Conservation (phyloP, 2,113 vertebrate species). For the Phalacrocorax pelagicus region DNA sequence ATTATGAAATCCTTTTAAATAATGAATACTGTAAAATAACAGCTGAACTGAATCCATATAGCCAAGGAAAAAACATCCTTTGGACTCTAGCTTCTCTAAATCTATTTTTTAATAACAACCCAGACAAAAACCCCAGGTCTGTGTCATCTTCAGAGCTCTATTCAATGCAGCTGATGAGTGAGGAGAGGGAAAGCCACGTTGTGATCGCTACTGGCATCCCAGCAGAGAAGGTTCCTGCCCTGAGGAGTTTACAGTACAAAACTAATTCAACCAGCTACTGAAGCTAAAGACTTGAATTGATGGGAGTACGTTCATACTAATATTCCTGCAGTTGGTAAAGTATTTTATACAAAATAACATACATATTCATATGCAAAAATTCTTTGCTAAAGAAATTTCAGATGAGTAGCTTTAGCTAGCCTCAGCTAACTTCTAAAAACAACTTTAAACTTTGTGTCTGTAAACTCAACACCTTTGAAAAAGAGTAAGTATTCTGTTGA, state of each 20-base stretch:
- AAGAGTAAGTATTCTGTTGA: background rate
- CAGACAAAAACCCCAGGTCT: background rate
- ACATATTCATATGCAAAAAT: constrained; percentile 1
- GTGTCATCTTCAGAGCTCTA: background rate
- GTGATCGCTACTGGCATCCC: background rate
- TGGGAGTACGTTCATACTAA: background rate
- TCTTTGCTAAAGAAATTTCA: background rate
- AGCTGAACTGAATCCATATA: background rate
- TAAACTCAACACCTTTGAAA: background rate
- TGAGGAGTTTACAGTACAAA: background rate
- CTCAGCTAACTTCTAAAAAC: background rate
- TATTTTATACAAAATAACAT: background rate
- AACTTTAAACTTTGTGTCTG: background rate
- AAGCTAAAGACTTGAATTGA: background rate
- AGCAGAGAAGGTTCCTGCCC: background rate
- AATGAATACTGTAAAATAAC: background rate
- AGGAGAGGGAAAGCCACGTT: background rate
- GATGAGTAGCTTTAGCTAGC: background rate
- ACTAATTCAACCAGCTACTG: background rate
- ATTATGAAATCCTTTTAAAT: background rate
- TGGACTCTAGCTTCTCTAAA: background rate
- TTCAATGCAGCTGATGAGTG: background rate
- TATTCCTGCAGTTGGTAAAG: background rate
- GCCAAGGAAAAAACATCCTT: background rate
- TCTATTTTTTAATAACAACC: background rate